Percentiles rank a stretch among this genome's conserved stretches.
Evolutionary conservation across 2,113 vertebrate species (phyloP).

Genomic region (Mirounga angustirostris): DNA sequence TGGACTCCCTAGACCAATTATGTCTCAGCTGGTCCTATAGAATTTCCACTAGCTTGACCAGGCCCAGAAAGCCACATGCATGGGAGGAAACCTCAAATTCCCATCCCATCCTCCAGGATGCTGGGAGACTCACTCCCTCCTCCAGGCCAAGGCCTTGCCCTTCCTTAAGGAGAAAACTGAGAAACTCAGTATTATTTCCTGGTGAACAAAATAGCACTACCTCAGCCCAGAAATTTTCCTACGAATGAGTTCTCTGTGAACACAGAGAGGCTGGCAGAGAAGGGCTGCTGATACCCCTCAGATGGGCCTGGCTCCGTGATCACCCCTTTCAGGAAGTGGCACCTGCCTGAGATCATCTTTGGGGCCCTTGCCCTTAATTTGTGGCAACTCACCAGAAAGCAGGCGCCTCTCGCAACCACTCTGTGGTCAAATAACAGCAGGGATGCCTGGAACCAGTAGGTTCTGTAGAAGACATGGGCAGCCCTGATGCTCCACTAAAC

Average conservation of each 20-base stretch:
- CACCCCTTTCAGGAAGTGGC: constrained; percentile 41
- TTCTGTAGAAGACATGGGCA: not conserved
- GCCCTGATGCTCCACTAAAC: not conserved
- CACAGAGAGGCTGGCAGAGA: not conserved
- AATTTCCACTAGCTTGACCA: not conserved
- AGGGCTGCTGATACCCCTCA: not conserved
- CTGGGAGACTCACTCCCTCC: not conserved
- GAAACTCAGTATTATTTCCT: constrained; percentile 63
- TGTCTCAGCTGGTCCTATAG: not conserved
- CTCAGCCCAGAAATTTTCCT: not conserved
- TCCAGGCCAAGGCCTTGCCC: not conserved
- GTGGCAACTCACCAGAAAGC: constrained; percentile 6
- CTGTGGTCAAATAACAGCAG: constrained; percentile 67
- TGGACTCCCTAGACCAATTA: not conserved
- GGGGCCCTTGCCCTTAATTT: constrained; percentile 39
- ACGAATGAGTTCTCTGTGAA: constrained; percentile 7
- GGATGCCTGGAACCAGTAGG: constrained; percentile 43
- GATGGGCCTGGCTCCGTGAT: not conserved
- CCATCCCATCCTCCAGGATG: not conserved
- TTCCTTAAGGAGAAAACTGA: constrained; percentile 55
- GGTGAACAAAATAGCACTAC: not conserved
- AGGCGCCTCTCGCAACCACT: not conserved
- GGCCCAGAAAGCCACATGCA: not conserved
- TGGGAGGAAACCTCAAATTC: not conserved
- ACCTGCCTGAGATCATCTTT: constrained; percentile 61